Conservation (phyloP, 1,140 invertebrate species). For the Hestina assimilis region DNA sequence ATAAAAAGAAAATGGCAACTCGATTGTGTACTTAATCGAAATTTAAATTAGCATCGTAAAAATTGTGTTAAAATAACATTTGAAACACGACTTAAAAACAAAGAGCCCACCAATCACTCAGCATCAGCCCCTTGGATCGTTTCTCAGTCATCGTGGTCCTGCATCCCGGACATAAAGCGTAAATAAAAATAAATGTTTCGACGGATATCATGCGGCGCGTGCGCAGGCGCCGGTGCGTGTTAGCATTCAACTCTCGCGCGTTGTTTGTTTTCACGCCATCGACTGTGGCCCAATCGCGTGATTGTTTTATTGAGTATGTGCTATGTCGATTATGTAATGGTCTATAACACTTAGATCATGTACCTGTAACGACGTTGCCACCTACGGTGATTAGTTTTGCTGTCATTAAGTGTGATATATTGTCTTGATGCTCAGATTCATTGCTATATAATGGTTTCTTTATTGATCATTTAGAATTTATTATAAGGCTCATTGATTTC, state of each 20-base stretch:
- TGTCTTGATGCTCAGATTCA: no score
- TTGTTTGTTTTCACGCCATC: constrained; percentile 66
- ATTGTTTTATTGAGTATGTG: constrained; percentile 60
- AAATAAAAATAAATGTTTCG: constrained; percentile 71
- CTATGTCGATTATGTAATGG: constrained; percentile 19
- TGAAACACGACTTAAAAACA: constrained; percentile 1
- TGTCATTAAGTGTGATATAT: not conserved
- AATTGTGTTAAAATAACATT: constrained; percentile 5
- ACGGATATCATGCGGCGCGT: constrained; percentile 49
- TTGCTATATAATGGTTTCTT: no score
- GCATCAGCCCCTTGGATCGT: constrained; percentile 22
- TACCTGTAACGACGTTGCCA: constrained; percentile 1
- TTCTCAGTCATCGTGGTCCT: constrained; percentile 40
- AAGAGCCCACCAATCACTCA: constrained; percentile 19
- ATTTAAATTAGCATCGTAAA: not conserved
- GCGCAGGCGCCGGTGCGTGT: constrained; percentile 54
- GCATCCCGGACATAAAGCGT: constrained; percentile 50
- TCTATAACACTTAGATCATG: constrained; percentile 15
- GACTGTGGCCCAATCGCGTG: constrained; percentile 46
- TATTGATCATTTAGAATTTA: not conserved
- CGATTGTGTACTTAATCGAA: constrained; percentile 5
- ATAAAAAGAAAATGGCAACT: no score
- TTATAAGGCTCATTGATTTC: no score
- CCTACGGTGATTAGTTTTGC: constrained; percentile 1
- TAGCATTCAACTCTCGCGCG: constrained; percentile 60